Conservation (phyloP, 1,140 invertebrate genomes). For the Schlechtendalia chinensis region DNA sequence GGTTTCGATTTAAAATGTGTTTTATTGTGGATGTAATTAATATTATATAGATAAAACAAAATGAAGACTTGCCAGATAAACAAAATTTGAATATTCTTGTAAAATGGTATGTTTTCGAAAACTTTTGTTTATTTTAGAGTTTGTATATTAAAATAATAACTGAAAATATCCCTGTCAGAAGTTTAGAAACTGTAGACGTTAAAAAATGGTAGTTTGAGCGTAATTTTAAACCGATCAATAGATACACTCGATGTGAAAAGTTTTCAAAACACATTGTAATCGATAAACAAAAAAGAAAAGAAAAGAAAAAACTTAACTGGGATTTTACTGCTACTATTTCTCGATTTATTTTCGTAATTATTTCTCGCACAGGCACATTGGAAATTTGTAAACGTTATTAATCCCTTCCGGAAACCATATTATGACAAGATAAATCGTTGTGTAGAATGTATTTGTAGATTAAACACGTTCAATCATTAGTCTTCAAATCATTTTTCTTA, state of each 20-base stretch:
- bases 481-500: too few species aligned
- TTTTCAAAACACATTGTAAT: background rate
- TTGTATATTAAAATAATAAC: background rate
- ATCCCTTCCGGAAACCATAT: background rate
- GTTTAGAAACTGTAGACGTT: background rate
- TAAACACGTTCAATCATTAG: too few species aligned
- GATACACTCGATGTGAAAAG: too few species aligned
- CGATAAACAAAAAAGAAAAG: background rate
- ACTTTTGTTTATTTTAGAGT: background rate
- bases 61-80: background rate
- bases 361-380: too few species aligned
- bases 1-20: too few species aligned
- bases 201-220: background rate
- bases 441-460: too few species aligned
- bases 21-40: too few species aligned
- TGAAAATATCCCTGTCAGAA: background rate
- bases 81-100: background rate
- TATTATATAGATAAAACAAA: background rate
- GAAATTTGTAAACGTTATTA: background rate
- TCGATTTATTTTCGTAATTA: too few species aligned
- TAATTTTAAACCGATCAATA: background rate
- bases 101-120: too few species aligned
- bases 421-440: too few species aligned
- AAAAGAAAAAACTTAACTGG: background rate
- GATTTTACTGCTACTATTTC: background rate